phyloP scores from a whole-genome alignment of 2,113 vertebrate species.

The Orcinus orca region DNA sequence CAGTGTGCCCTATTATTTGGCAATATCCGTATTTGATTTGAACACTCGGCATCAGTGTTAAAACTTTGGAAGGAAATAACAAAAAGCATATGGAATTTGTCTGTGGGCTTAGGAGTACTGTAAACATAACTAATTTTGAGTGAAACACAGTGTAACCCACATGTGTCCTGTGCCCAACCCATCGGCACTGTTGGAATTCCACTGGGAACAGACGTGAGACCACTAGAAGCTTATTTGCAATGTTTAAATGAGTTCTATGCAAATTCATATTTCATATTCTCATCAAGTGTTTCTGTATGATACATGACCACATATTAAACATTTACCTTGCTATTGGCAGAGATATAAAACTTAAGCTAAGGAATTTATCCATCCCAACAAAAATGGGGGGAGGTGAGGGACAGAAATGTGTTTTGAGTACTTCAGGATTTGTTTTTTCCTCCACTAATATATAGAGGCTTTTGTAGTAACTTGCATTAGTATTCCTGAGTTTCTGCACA shows the following conservation, averaged over 20 bases:
- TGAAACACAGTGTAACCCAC: constrained; percentile 14
- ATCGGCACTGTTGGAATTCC: not conserved
- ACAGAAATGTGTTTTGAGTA: constrained; percentile 41
- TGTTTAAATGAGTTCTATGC: constrained; percentile 78
- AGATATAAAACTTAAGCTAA: constrained; percentile 47
- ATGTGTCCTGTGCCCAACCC: not conserved
- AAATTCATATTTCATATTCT: constrained; percentile 77
- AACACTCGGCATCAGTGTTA: constrained; percentile 69
- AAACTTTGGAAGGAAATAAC: constrained; percentile 64
- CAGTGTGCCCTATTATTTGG: constrained; percentile 66
- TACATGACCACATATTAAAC: constrained; percentile 11
- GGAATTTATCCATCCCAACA: constrained; percentile 37
- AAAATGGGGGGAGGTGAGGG: not conserved
- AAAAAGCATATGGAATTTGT: constrained; percentile 45
- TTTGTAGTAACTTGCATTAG: constrained; percentile 52
- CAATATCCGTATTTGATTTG: constrained; percentile 69
- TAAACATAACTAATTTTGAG: constrained; percentile 56
- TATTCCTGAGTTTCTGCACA: constrained; percentile 64
- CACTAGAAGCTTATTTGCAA: constrained; percentile 61
- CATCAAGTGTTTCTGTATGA: constrained; percentile 62
- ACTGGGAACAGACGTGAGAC: not conserved
- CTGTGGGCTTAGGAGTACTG: constrained; percentile 29
- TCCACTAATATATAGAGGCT: not conserved
- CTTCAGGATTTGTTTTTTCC: constrained; percentile 45
- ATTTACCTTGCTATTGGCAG: constrained; percentile 42